phyloP scores from a whole-genome alignment of 2,797 vertebrate species.

The Glyptemys insculpta region DNA sequence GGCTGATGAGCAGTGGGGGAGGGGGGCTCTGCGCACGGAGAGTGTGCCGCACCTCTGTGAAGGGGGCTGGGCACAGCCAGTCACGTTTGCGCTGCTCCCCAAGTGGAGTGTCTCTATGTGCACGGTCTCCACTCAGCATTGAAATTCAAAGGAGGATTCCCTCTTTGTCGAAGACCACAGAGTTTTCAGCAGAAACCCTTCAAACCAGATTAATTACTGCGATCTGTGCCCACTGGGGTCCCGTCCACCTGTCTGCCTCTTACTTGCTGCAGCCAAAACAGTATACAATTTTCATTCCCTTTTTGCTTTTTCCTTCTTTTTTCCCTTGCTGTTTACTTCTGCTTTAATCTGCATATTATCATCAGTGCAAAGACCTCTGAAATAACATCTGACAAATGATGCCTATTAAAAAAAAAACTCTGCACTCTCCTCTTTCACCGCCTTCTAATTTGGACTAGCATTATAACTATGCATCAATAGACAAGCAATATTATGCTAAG shows the following conservation, averaged over 20 bases:
- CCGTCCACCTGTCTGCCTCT: constrained; percentile 44
- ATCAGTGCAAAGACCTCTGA: constrained; percentile 81
- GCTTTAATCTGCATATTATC: constrained; percentile 86
- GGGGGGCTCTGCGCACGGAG: background rate
- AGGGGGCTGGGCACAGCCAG: background rate
- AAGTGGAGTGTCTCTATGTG: background rate
- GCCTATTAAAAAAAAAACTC: constrained; percentile 81
- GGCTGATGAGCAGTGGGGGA: background rate
- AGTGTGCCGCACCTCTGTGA: too few relatives aligned
- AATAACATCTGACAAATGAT: constrained; percentile 84
- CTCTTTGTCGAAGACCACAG: background rate
- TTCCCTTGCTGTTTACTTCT: constrained; percentile 78
- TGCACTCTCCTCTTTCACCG: constrained; percentile 80
- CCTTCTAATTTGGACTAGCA: constrained; percentile 84
- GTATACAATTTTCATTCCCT: constrained; percentile 1
- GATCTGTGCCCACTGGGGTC: constrained; percentile 24
- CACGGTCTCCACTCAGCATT: background rate
- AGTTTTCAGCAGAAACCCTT: constrained; percentile 52
- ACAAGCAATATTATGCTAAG: constrained; percentile 88
- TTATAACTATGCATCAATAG: constrained; percentile 85
- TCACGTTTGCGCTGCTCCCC: background rate
- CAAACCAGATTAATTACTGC: constrained; percentile 71
- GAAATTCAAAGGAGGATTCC: constrained; percentile 6
- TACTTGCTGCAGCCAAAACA: constrained; percentile 1
- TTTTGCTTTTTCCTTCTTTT: background rate